A percentile compares a stretch with the other conserved stretches of the same genome.
phyloP scores from a whole-genome alignment of 1,140 invertebrate genomes.

The roundworm (Caenorhabditis elegans) region DNA sequence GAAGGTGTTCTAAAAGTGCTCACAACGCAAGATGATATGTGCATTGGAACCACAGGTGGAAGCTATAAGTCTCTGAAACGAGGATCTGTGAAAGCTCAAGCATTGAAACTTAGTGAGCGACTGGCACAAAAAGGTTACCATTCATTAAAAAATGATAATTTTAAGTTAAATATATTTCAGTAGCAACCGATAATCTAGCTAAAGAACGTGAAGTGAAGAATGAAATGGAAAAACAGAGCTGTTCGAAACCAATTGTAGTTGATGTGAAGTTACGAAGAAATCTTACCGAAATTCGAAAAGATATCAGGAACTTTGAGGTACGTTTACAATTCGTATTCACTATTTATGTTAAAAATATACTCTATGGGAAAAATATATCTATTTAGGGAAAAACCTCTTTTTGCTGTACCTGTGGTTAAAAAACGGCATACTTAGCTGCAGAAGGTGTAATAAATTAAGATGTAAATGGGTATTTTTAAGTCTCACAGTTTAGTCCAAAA shows the following conservation, averaged over 20 bases:
- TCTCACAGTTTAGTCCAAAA: too few species aligned
- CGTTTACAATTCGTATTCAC: not conserved
- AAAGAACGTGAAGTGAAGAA: not conserved
- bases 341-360: too few species aligned
- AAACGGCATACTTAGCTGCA: too few species aligned
- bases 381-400: too few species aligned
- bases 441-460: too few species aligned
- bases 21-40: slow-evolving; percentile 14
- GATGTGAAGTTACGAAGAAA: not conserved
- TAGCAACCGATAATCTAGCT: not conserved
- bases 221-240: slow-evolving; percentile 18
- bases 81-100: slow-evolving; percentile 5
- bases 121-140: not conserved
- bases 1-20: not conserved
- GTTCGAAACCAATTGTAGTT: not conserved
- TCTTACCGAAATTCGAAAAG: not conserved
- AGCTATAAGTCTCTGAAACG: slow-evolving; percentile 13
- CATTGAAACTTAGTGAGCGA: not conserved
- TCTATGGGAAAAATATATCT: too few species aligned
- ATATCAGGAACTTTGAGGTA: slow-evolving; percentile 18
- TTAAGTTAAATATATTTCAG: not conserved
- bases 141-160: not conserved
- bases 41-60: not conserved
- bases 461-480: too few species aligned
- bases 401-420: too few species aligned